These are phyloP conservation scores for Delia radicum DNA, from an alignment of 1,140 invertebrate genomes.

Conservation along the genomic window DNA sequence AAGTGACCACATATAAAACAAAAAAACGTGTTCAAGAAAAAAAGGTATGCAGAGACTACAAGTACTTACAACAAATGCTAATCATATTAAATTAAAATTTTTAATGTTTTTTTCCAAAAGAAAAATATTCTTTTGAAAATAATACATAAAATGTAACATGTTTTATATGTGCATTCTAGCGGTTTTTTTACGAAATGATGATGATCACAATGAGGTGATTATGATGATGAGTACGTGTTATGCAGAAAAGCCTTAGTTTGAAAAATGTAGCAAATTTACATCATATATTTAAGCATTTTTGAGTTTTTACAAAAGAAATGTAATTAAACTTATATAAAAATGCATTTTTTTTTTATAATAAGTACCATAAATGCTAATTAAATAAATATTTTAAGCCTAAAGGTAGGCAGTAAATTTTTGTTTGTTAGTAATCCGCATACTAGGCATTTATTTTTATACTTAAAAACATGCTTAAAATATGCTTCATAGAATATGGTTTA, in stretches of 20 bases:
- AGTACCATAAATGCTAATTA: conserved; percentile 12
- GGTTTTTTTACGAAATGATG: not conserved
- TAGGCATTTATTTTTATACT: no score
- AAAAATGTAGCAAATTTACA: not conserved
- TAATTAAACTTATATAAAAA: conserved; percentile 19
- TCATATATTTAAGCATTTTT: conserved; percentile 14
- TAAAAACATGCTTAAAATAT: no score
- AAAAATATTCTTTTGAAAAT: not conserved
- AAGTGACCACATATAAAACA: not conserved
- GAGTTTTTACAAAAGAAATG: conserved; percentile 17
- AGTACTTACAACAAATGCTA: not conserved
- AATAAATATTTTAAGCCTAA: not conserved
- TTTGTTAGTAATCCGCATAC: no score
- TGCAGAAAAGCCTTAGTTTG: not conserved
- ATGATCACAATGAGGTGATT: not conserved
- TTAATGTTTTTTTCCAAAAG: conserved; percentile 8
- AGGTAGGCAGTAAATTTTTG: not conserved
- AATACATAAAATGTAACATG: not conserved
- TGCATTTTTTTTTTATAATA: not conserved
- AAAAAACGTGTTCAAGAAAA: not conserved
- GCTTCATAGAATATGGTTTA: no score
- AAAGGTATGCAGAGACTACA: not conserved
- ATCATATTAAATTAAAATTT: conserved; percentile 22
- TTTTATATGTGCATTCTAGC: not conserved
- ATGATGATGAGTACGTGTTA: not conserved